phyloP scores from a whole-genome alignment of 92 coral and sea anemone genomes.

The Heteractis magnifica region DNA sequence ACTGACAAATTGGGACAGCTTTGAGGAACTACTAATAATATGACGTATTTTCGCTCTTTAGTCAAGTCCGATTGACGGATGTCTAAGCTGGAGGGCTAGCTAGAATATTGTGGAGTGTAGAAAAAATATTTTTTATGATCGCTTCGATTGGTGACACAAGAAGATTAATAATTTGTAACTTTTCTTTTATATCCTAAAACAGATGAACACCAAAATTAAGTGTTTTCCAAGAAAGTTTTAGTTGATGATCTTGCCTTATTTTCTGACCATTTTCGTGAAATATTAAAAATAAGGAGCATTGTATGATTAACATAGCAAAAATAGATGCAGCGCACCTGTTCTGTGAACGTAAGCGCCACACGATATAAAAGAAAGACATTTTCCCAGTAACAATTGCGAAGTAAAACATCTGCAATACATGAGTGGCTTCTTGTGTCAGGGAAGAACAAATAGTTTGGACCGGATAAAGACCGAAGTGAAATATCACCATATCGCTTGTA shows the following conservation, averaged over 20 bases:
- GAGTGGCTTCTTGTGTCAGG: constrained; percentile 39
- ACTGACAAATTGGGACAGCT: background rate
- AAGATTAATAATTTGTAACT: background rate
- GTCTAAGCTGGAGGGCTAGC: background rate
- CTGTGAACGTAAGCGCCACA: background rate
- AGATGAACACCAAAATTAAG: background rate
- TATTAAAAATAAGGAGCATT: no score
- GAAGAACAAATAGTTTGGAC: constrained; percentile 20
- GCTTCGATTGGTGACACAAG: background rate
- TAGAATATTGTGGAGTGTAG: background rate
- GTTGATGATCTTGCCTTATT: background rate
- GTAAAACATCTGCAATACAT: constrained; percentile 27
- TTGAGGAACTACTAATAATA: background rate
- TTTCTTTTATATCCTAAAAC: background rate
- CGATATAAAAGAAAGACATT: background rate
- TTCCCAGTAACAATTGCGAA: constrained; percentile 21
- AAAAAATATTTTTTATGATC: background rate
- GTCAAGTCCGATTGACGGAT: background rate
- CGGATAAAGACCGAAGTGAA: constrained; percentile 18
- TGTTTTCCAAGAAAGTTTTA: background rate
- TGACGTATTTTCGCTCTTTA: background rate
- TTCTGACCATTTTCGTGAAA: no score
- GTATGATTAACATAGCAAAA: background rate
- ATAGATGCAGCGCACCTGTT: background rate
- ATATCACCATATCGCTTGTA: constrained; percentile 25